Evolutionary conservation across 2,888 invertebrate species (phyloP).

Genomic region (Drosophila subquinaria): DNA sequence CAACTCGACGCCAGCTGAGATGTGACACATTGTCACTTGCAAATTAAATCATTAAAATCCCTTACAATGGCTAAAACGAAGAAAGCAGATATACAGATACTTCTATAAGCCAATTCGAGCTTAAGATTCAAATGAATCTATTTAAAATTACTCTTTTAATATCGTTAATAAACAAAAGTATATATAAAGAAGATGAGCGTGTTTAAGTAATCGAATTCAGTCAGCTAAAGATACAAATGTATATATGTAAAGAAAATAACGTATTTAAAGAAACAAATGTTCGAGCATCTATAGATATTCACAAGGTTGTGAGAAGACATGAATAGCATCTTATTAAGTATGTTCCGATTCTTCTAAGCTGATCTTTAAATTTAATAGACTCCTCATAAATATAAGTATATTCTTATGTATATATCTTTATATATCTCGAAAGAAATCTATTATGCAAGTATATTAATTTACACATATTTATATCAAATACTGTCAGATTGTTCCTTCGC

Average conservation of each 20-base stretch:
- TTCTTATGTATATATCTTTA: background rate
- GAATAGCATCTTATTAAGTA: no score
- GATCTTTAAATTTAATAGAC: no score
- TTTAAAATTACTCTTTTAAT: background rate
- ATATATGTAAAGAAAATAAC: background rate
- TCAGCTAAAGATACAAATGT: background rate
- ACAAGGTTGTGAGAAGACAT: no score
- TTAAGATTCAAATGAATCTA: slow-evolving; percentile 3
- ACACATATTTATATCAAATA: background rate
- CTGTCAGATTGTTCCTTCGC: background rate
- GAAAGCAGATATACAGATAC: background rate
- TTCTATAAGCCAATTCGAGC: background rate
- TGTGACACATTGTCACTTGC: slow-evolving; percentile 56
- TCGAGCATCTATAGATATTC: no score
- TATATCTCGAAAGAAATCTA: background rate
- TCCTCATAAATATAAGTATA: no score
- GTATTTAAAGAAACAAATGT: no score
- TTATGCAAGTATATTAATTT: background rate
- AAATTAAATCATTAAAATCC: slow-evolving; percentile 50
- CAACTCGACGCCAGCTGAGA: slow-evolving; percentile 35
- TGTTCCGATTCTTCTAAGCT: no score
- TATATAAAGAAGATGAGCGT: background rate
- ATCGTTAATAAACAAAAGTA: background rate
- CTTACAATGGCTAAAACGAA: slow-evolving; percentile 1
- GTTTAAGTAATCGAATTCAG: no score